Evolutionary conservation across 2,113 vertebrate genomes (phyloP).

Genomic region (Rhineura floridana): DNA sequence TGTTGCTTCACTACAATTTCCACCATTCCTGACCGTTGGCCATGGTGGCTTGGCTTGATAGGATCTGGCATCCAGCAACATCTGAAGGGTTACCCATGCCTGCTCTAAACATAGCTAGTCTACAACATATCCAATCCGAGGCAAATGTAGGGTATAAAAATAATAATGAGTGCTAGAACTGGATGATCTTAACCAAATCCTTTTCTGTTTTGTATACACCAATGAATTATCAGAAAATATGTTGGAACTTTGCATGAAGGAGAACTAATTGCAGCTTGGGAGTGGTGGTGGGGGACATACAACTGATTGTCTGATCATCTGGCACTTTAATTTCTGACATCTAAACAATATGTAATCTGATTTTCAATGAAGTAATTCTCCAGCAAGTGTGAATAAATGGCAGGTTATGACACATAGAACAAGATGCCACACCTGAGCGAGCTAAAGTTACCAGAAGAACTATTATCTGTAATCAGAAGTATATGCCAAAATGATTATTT

Average conservation of each 20-base stretch:
- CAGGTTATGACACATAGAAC: constrained; percentile 70
- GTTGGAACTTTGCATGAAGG: constrained; percentile 19
- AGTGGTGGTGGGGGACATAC: constrained; percentile 19
- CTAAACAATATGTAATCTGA: constrained; percentile 76
- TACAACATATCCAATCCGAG: not conserved
- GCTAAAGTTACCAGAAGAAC: constrained; percentile 68
- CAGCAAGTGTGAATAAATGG: constrained; percentile 56
- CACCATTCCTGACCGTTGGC: no score
- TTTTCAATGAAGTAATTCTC: constrained; percentile 76
- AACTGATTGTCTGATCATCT: constrained; percentile 54
- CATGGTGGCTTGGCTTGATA: no score
- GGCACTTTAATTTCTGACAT: constrained; percentile 71
- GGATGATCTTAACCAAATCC: not conserved
- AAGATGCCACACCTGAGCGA: constrained; percentile 75
- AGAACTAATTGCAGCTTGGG: constrained; percentile 34
- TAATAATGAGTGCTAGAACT: not conserved
- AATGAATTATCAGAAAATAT: constrained; percentile 21
- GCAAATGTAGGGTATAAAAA: not conserved
- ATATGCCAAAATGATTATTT: constrained; percentile 72
- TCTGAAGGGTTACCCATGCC: no score
- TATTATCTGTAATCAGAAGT: constrained; percentile 73
- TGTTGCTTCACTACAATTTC: no score
- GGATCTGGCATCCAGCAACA: no score
- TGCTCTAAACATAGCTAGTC: no score
- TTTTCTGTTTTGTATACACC: not conserved